Evolutionary conservation across 92 coral and sea anemone species (phyloP).

Genomic region (Metridium senile): DNA sequence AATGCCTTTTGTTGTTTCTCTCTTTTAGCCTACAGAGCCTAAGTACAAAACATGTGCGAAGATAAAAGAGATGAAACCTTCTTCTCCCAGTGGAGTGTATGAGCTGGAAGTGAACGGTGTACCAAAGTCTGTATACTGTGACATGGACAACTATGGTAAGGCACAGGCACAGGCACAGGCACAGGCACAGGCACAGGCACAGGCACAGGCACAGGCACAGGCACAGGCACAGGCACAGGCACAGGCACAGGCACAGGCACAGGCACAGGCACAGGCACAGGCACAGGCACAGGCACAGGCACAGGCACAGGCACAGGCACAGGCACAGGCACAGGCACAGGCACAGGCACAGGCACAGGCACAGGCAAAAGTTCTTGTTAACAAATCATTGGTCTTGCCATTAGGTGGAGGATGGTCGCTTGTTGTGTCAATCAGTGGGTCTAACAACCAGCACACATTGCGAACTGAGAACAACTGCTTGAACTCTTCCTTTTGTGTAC

Average conservation of each 20-base stretch:
- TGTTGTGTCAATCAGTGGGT: conserved; percentile 14
- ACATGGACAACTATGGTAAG: conserved; percentile 14
- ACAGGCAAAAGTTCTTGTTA: not conserved
- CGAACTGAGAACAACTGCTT: conserved; percentile 33
- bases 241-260: not conserved
- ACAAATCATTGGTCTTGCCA: not conserved
- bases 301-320: not conserved
- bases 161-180: not conserved
- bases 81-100: conserved; percentile 12
- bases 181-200: not conserved
- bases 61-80: conserved; percentile 7
- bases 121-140: conserved; percentile 3
- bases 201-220: not conserved
- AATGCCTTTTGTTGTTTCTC: not conserved
- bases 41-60: conserved; percentile 5
- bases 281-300: not conserved
- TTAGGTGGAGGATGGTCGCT: conserved; percentile 39
- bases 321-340: not conserved
- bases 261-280: not conserved
- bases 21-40: not conserved
- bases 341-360: not conserved
- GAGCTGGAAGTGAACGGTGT: conserved; percentile 4
- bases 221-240: not conserved
- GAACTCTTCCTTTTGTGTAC: conserved; percentile 20
- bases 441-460: conserved; percentile 2